Evolutionary conservation across 2,888 invertebrate species (phyloP), one percentile per base, ranked within the genome.

Genomic region (Nomada hirtipes): DNA sequence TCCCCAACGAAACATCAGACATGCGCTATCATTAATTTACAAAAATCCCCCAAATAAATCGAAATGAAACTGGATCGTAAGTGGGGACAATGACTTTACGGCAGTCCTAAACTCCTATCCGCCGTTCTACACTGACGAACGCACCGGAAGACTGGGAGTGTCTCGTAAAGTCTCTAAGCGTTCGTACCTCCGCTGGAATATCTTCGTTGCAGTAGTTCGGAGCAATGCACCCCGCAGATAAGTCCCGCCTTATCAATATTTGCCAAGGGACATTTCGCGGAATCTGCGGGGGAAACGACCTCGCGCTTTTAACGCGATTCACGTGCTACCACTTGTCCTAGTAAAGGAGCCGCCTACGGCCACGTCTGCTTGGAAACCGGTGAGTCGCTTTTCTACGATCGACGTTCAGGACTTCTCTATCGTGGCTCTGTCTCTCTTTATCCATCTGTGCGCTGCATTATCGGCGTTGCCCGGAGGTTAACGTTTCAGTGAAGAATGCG

Each of bases 371-470:
- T 23, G 77, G 79, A 82, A 82, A 70, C 83, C 72, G 75, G 76
- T 81, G 85, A 85, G 82, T 82, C 82, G 85, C 73, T 83, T 83
- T 77, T 78, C 79, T 80, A 78, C 84, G 82, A 84, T 82, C 86
- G 50, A 65, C 86, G 82, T 84, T 86, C 47, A 3, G 15, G 47
- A 1, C 15, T 47, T 13, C 47, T 47, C 47, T 47, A 15, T 80
- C 80, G 36, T 7, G 36, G 7, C 36, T 52, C 50, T 65, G 2
- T 65, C 50, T 50, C 18, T 9, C 15, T 29, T 18, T 18, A 9
- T 26, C 18, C 13, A 3, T 20, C 10, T n/a, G 9, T 1, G 20
- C 18, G 52, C 7, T 75, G 77, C 76, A 64, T 79, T 82, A 80
- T 77, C 82, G 74, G 63, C 70, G 69, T 69, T 77, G 76, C 82